Conservation (phyloP, 2,797 vertebrate genomes). For the Notolepis coatsorum region DNA sequence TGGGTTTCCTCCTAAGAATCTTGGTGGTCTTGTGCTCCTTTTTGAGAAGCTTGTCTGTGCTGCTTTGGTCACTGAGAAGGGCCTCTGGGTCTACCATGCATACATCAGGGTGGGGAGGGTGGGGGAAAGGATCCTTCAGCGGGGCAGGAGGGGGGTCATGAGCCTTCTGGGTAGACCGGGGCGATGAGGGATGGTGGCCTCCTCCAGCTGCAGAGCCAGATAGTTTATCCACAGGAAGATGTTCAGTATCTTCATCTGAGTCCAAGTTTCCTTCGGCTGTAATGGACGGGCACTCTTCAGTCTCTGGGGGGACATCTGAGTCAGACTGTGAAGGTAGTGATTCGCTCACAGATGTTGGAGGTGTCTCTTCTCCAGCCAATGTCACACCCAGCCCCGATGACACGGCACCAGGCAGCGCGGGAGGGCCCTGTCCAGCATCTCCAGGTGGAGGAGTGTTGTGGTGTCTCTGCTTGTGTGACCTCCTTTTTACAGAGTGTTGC, state of each 20-base stretch:
- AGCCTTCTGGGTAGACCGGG: slow-evolving; percentile 75
- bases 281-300: slow-evolving; percentile 98
- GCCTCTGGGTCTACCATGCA: slow-evolving; percentile 98
- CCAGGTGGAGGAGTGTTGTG: slow-evolving; percentile 66
- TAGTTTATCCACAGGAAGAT: slow-evolving; percentile 94
- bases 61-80: slow-evolving; percentile 84
- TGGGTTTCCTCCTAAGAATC: slow-evolving; percentile 89
- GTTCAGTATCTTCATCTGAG: slow-evolving; percentile 96
- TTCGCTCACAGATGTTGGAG: slow-evolving; percentile 94
- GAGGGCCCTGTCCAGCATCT: slow-evolving; percentile 65
- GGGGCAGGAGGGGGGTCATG: slow-evolving; percentile 90
- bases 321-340: slow-evolving; percentile 96
- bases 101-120: slow-evolving; percentile 93
- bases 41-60: slow-evolving; percentile 86
- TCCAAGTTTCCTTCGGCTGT: slow-evolving; percentile 97
- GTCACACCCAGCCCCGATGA: slow-evolving; percentile 71
- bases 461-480: slow-evolving; percentile 78
- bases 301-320: slow-evolving; percentile 96
- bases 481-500: slow-evolving; percentile 86
- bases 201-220: slow-evolving; percentile 75
- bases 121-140: slow-evolving; percentile 90
- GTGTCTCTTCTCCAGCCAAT: slow-evolving; percentile 91
- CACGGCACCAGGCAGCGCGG: slow-evolving; percentile 71
- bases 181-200: slow-evolving; percentile 80
- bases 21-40: slow-evolving; percentile 92